Percentiles rank a stretch among this genome's conserved stretches.
phyloP scores from a whole-genome alignment of 2,888 invertebrate species.

The Drosophila phalerata region DNA sequence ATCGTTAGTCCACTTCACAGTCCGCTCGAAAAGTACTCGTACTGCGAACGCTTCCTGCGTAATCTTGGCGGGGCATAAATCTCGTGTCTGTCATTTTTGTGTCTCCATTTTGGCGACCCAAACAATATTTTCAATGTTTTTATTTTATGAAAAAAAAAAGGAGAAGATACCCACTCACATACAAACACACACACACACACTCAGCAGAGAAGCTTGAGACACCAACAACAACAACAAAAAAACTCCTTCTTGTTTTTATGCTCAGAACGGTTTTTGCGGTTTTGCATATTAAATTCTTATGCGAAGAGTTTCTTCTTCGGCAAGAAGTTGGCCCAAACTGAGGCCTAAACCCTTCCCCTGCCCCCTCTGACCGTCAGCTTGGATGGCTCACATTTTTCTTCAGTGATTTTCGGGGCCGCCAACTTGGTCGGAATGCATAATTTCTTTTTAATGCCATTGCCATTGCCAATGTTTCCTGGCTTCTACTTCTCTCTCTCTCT shows the following conservation, averaged over 20 bases:
- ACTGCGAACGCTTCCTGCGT: slow-evolving; percentile 58
- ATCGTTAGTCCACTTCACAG: slow-evolving; percentile 16
- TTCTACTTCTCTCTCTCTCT: neutral
- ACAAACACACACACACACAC: slow-evolving; percentile 5
- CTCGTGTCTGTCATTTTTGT: slow-evolving; percentile 83
- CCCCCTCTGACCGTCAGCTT: slow-evolving; percentile 3
- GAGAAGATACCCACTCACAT: slow-evolving; percentile 47
- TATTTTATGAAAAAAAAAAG: slow-evolving; percentile 76
- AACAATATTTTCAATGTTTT: slow-evolving; percentile 82
- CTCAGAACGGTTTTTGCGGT: slow-evolving; percentile 79
- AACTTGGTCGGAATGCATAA: slow-evolving; percentile 81
- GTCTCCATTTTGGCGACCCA: slow-evolving; percentile 84
- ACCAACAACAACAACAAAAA: slow-evolving; percentile 18
- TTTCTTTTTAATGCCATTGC: slow-evolving; percentile 80
- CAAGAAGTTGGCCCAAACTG: slow-evolving; percentile 13
- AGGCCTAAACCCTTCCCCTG: slow-evolving; percentile 15
- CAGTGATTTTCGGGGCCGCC: slow-evolving; percentile 76
- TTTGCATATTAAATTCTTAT: slow-evolving; percentile 83
- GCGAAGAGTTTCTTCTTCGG: slow-evolving; percentile 44
- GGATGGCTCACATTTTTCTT: slow-evolving; percentile 68
- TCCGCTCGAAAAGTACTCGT: slow-evolving; percentile 1
- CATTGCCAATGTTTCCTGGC: slow-evolving; percentile 36
- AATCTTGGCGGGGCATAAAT: slow-evolving; percentile 82
- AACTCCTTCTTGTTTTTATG: slow-evolving; percentile 61
- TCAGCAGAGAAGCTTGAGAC: slow-evolving; percentile 10